These are phyloP conservation scores for Macrotrachela quadricornifera DNA, from an alignment of 1,140 invertebrate species.

Conservation along the genomic window DNA sequence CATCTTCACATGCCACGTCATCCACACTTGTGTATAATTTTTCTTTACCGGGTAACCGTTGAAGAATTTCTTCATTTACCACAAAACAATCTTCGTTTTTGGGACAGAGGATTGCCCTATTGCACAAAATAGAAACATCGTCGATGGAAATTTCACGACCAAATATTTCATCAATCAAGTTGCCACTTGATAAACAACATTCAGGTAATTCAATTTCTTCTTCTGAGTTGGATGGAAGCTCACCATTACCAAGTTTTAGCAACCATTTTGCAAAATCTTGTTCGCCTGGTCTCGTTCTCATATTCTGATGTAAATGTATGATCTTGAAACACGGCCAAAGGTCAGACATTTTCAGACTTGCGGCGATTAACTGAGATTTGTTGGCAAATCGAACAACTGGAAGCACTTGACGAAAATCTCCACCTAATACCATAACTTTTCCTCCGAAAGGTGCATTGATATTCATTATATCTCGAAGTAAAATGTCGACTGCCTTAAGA, in stretches of 20 bases:
- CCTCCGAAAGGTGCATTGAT: conserved; percentile 20
- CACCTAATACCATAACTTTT: conserved; percentile 14
- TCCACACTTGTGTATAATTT: conserved; percentile 10
- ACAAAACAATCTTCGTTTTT: no score
- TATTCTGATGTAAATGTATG: conserved; percentile 11
- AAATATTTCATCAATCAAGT: no score
- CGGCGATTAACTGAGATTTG: conserved; percentile 11
- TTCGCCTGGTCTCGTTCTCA: conserved; percentile 11
- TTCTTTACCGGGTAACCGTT: conserved; percentile 6
- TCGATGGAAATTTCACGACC: no score
- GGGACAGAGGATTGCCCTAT: no score
- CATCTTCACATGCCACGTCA: conserved; percentile 10
- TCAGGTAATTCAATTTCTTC: no score
- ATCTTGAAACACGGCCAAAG: conserved; percentile 13
- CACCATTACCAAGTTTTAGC: conserved; percentile 13
- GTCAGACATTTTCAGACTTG: conserved; percentile 13
- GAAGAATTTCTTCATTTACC: conserved; percentile 11
- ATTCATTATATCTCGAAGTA: conserved; percentile 15
- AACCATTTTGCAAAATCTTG: conserved; percentile 12
- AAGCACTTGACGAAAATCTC: conserved; percentile 17
- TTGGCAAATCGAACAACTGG: conserved; percentile 13
- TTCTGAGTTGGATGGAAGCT: no score
- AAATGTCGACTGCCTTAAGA: conserved; percentile 11
- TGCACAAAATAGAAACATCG: no score
- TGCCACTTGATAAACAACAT: no score